Evolutionary conservation across 2,888 invertebrate species (phyloP).

Genomic region (Galerucella pusilla): DNA sequence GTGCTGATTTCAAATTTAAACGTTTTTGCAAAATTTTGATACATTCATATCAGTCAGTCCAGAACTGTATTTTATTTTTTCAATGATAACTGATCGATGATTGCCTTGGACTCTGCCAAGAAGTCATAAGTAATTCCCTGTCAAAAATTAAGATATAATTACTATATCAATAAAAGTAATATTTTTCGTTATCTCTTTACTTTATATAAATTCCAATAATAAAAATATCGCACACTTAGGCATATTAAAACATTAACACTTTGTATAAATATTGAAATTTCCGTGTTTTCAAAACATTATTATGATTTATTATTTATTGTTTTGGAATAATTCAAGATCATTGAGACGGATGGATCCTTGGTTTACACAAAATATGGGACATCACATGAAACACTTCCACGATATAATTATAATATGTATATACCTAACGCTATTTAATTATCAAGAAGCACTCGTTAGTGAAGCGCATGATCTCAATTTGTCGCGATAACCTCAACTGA

Average conservation of each 20-base stretch:
- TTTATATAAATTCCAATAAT: too few relatives aligned
- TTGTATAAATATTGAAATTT: neutral
- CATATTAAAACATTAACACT: neutral
- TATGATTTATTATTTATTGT: neutral
- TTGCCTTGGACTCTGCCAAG: too few relatives aligned
- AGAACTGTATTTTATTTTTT: too few relatives aligned
- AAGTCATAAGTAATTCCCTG: too few relatives aligned
- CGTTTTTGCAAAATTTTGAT: too few relatives aligned
- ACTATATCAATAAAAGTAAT: too few relatives aligned
- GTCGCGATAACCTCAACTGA: conserved; percentile 16
- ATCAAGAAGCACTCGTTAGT: conserved; percentile 23
- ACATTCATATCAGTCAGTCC: too few relatives aligned
- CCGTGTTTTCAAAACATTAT: neutral
- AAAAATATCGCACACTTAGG: too few relatives aligned
- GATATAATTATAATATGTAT: neutral
- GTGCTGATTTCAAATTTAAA: too few relatives aligned
- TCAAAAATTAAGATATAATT: too few relatives aligned
- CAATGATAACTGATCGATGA: too few relatives aligned
- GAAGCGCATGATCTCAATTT: conserved; percentile 28
- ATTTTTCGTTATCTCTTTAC: too few relatives aligned
- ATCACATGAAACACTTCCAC: conserved; percentile 4
- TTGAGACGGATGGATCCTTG: neutral
- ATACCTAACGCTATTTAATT: conserved; percentile 22
- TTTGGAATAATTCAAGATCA: conserved; percentile 8
- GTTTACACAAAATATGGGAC: conserved; percentile 2